phyloP scores from a whole-genome alignment of 2,888 invertebrate species.

The Leptothorax acervorum region DNA sequence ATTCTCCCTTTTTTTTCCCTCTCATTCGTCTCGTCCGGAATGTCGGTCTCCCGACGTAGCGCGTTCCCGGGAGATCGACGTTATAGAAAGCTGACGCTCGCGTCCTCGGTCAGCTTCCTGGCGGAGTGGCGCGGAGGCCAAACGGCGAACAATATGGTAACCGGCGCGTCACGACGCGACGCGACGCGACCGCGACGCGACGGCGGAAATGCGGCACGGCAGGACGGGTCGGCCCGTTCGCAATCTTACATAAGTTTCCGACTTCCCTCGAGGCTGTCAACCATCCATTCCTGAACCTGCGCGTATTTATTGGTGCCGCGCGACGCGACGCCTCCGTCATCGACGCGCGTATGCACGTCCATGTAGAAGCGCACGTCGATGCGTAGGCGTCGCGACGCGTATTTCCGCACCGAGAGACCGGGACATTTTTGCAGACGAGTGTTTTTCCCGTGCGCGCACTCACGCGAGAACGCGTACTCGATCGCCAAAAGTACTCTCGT shows the following conservation, averaged over 20 bases:
- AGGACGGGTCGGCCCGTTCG: background rate
- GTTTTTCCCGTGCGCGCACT: conserved; percentile 30
- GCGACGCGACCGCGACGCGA: background rate
- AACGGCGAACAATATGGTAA: conserved; percentile 33
- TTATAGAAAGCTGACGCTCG: conserved; percentile 1
- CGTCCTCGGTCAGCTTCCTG: background rate
- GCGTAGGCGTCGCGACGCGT: background rate
- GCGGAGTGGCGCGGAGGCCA: no score
- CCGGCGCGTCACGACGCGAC: background rate
- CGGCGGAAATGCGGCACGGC: conserved; percentile 19
- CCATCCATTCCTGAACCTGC: no score
- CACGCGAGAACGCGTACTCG: background rate
- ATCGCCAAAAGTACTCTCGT: background rate
- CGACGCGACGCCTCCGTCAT: background rate
- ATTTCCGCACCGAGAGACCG: no score
- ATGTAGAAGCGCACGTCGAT: background rate
- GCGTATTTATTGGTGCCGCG: background rate
- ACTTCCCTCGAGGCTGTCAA: background rate
- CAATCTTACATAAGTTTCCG: conserved; percentile 41
- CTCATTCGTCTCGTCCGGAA: background rate
- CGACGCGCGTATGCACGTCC: background rate
- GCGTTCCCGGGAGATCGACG: background rate
- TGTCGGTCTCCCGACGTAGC: background rate
- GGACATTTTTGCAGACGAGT: background rate
- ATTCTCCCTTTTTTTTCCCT: background rate